Evolutionary conservation across 2,888 invertebrate genomes (phyloP).

Genomic region (Eupithecia subfuscata): DNA sequence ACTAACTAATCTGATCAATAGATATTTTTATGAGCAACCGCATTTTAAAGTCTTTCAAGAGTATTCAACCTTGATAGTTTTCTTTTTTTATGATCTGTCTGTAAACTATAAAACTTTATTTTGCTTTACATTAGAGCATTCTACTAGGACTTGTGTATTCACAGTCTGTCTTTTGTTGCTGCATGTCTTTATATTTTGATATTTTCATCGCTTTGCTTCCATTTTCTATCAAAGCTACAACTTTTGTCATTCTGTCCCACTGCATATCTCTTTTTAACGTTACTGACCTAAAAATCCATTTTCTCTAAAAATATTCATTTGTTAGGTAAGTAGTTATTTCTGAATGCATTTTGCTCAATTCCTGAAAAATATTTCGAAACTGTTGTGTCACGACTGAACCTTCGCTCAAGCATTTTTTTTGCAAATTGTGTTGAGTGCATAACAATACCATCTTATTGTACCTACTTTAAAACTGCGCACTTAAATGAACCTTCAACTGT

Average conservation of each 20-base stretch:
- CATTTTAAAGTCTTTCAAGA: slow-evolving; percentile 47
- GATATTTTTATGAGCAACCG: slow-evolving; percentile 46
- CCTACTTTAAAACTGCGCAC: slow-evolving; percentile 10
- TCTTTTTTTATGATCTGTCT: neutral
- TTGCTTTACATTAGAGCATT: neutral
- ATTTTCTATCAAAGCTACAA: neutral
- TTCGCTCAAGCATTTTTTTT: slow-evolving; percentile 34
- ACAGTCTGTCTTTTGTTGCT: neutral
- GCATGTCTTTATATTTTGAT: neutral
- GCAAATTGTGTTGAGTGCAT: slow-evolving; percentile 15
- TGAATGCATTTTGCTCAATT: slow-evolving; percentile 55
- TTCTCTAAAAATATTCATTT: neutral
- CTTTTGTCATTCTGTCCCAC: neutral
- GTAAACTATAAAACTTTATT: neutral
- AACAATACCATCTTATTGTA: slow-evolving; percentile 18
- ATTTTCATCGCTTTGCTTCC: neutral
- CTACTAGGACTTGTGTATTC: neutral
- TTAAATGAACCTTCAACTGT: slow-evolving; percentile 7
- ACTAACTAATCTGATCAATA: slow-evolving; percentile 39
- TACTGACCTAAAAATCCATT: slow-evolving; percentile 4
- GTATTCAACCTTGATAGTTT: slow-evolving; percentile 43
- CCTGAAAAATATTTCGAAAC: slow-evolving; percentile 43
- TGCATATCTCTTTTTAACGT: slow-evolving; percentile 1
- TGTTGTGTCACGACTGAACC: slow-evolving; percentile 29
- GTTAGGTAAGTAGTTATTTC: slow-evolving; percentile 56